These are phyloP conservation scores for Dasysyrphus tricinctus DNA, from an alignment of 2,888 invertebrate genomes.

Conservation along the genomic window DNA sequence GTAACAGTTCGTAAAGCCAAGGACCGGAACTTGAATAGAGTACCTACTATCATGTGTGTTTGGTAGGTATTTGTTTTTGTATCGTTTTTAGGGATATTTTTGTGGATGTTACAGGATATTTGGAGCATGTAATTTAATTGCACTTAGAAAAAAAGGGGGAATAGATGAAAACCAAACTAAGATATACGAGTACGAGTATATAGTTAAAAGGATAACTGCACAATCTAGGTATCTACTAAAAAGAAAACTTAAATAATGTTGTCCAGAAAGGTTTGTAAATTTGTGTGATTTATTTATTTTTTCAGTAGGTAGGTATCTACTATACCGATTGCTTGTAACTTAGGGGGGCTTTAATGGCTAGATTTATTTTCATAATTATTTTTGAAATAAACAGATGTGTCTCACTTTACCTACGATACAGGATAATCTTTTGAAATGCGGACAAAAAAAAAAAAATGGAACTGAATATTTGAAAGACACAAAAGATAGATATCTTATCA, in stretches of 20 bases:
- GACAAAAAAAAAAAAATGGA: background rate
- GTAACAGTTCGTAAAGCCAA: slow-evolving; percentile 68
- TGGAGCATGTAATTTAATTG: slow-evolving; percentile 76
- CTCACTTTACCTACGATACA: background rate
- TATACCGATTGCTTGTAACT: slow-evolving; percentile 6
- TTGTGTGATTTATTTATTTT: slow-evolving; percentile 63
- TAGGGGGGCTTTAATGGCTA: slow-evolving; percentile 29
- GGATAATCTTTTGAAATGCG: background rate
- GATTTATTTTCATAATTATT: slow-evolving; percentile 25
- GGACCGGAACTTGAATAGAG: slow-evolving; percentile 74
- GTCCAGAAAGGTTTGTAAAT: slow-evolving; percentile 40
- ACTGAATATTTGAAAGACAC: too few species aligned
- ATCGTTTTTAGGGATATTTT: slow-evolving; percentile 69
- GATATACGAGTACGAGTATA: too few species aligned
- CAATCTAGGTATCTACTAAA: background rate
- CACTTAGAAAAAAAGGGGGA: slow-evolving; percentile 45
- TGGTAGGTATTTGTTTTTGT: slow-evolving; percentile 62
- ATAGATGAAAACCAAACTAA: background rate
- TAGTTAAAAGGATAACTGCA: slow-evolving; percentile 11
- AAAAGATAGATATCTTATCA: too few species aligned
- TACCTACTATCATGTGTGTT: slow-evolving; percentile 64
- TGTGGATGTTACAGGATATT: slow-evolving; percentile 73
- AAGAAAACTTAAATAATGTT: slow-evolving; percentile 11
- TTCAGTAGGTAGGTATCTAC: background rate
- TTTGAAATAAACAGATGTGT: background rate